Evolutionary conservation across 1,140 invertebrate species (phyloP).

Genomic region (Proctacanthus coquilletti): DNA sequence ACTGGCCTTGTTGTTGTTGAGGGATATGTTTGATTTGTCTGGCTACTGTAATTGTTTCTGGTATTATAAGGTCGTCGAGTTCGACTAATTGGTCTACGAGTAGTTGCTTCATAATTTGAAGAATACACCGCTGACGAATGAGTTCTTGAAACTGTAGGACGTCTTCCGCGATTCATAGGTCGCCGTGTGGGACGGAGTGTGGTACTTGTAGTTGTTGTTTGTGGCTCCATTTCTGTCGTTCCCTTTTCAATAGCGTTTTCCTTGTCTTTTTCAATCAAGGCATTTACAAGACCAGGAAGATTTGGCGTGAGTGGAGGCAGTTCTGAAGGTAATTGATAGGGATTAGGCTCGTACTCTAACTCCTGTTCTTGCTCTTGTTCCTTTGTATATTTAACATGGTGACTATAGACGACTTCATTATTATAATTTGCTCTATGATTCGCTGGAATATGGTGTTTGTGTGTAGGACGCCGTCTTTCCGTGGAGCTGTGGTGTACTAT

Average conservation of each 20-base stretch:
- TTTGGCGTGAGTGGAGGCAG: constrained; percentile 37
- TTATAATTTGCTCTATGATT: no score
- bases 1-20: constrained; percentile 32
- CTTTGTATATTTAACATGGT: no score
- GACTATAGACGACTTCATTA: no score
- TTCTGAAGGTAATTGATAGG: constrained; percentile 25
- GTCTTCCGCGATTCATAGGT: constrained; percentile 20
- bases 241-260: constrained; percentile 14
- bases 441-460: no score
- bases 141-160: constrained; percentile 19
- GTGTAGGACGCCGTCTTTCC: background rate
- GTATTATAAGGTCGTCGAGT: constrained; percentile 19
- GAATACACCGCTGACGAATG: constrained; percentile 21
- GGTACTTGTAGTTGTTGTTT: constrained; percentile 24
- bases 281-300: constrained; percentile 41
- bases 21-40: constrained; percentile 21
- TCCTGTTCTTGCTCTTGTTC: no score
- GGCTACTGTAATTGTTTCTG: constrained; percentile 11
- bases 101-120: constrained; percentile 15
- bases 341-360: constrained; percentile 27
- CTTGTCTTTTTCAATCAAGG: constrained; percentile 35
- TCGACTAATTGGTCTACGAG: constrained; percentile 12
- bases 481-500: background rate
- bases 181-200: constrained; percentile 30
- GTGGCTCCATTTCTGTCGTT: constrained; percentile 11